phyloP scores from a whole-genome alignment of 2,113 vertebrate species.

The Ailuropoda melanoleuca region DNA sequence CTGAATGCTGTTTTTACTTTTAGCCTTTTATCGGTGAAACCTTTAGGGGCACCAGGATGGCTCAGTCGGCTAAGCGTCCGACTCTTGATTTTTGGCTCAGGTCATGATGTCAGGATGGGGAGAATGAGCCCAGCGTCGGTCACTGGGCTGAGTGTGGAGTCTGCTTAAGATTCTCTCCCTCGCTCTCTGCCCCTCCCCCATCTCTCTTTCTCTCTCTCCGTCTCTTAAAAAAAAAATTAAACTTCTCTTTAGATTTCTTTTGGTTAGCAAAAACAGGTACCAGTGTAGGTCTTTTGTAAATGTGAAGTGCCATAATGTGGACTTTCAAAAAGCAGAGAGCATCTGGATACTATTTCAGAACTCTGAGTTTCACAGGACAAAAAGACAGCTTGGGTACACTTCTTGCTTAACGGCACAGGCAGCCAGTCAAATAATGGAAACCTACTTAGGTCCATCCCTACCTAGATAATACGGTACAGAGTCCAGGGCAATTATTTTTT shows the following conservation, averaged over 20 bases:
- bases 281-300: neutral
- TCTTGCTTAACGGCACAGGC: neutral
- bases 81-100: neutral
- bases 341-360: neutral
- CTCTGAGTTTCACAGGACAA: neutral
- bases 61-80: neutral
- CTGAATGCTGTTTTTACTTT: neutral
- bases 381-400: neutral
- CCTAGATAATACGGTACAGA: neutral
- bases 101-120: neutral
- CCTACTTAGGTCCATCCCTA: neutral
- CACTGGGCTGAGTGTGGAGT: neutral
- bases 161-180: neutral
- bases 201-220: neutral
- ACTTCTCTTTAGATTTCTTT: neutral
- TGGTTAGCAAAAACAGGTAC: neutral
- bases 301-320: neutral
- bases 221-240: neutral
- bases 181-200: neutral
- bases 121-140: neutral
- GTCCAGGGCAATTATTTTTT: neutral
- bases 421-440: neutral
- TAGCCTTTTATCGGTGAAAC: neutral
- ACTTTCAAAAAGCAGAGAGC: neutral
- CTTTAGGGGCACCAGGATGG: neutral